Conservation (phyloP, 2,113 vertebrate species). For the Pangasianodon gigas region DNA sequence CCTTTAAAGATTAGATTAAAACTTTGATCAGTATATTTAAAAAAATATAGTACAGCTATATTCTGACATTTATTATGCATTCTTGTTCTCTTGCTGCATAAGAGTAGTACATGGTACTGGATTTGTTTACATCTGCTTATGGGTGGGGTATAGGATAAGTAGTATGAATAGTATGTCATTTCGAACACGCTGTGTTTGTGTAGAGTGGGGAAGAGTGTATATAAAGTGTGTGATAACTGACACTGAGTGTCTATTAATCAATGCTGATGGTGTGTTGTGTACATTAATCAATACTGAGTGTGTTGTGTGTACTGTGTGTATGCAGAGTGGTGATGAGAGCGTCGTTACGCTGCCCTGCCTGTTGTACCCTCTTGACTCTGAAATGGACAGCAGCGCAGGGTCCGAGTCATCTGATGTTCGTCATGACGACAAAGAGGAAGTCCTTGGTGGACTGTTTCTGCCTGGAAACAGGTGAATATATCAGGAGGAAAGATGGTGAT, state of each 20-base stretch:
- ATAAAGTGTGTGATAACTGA: background rate
- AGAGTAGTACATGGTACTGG: background rate
- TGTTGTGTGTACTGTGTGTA: conserved; percentile 6
- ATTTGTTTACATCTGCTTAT: background rate
- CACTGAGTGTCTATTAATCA: background rate
- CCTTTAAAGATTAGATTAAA: background rate
- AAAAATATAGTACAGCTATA: no score
- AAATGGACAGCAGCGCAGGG: conserved; percentile 82
- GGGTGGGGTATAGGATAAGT: background rate
- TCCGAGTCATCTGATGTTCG: conserved; percentile 69
- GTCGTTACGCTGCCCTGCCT: conserved; percentile 38
- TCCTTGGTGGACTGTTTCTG: conserved; percentile 72
- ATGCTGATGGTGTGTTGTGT: background rate
- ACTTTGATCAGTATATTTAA: background rate
- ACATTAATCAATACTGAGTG: background rate
- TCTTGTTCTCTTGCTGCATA: background rate
- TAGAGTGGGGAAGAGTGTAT: conserved; percentile 53
- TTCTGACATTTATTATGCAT: no score
- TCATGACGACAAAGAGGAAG: conserved; percentile 68
- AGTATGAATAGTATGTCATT: background rate
- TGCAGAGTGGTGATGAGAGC: conserved; percentile 65
- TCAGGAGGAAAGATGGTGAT: background rate
- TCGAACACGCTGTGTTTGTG: conserved; percentile 45
- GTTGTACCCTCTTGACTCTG: conserved; percentile 78
- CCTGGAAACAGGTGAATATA: conserved; percentile 77